phyloP scores from a whole-genome alignment of 2,888 invertebrate species.

The Tineola bisselliella region DNA sequence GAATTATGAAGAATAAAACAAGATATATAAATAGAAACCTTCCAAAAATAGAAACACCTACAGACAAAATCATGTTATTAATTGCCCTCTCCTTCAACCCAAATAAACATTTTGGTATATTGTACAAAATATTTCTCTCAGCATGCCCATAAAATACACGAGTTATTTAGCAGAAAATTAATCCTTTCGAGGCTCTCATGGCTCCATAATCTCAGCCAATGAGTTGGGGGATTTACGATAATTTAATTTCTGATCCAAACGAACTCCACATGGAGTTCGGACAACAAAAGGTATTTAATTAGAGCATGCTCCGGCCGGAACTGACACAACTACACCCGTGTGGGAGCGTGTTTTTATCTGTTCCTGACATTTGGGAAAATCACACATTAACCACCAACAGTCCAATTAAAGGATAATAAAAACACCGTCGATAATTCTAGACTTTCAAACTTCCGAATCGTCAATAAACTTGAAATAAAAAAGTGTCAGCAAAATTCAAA shows the following conservation, averaged over 20 bases:
- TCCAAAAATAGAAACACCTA: neutral
- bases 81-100: neutral
- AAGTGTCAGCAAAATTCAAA: neutral
- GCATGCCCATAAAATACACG: slow-evolving; percentile 3
- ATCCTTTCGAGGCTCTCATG: neutral
- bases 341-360: slow-evolving; percentile 6
- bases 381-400: neutral
- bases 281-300: slow-evolving; percentile 34
- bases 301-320: slow-evolving; percentile 20
- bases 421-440: neutral
- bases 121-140: neutral
- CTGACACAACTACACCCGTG: slow-evolving; percentile 22
- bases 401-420: neutral
- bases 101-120: neutral
- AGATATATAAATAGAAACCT: too few species aligned
- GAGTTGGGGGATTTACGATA: slow-evolving; percentile 28
- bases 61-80: neutral
- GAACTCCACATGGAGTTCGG: slow-evolving; percentile 18
- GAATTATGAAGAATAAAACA: too few species aligned
- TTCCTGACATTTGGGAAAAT: neutral
- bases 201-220: slow-evolving; percentile 22
- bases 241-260: slow-evolving; percentile 30
- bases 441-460: too few species aligned
- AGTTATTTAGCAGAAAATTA: slow-evolving; percentile 2
- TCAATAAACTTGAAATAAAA: too few species aligned